phyloP scores from a whole-genome alignment of 2,113 vertebrate species.

The Chitala chitala region DNA sequence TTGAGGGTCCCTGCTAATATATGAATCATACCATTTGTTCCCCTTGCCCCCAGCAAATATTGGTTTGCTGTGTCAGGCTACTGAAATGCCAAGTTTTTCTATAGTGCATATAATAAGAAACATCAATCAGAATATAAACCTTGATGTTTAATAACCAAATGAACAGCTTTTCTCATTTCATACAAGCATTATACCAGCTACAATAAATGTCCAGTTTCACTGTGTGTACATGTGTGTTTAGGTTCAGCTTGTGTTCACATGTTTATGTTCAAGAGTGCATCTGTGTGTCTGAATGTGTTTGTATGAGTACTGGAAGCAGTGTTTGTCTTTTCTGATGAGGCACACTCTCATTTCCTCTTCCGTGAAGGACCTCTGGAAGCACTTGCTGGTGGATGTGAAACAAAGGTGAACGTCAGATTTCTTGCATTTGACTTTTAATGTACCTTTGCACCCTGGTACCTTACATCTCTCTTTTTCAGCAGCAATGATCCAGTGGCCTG shows the following conservation, averaged over 20 bases:
- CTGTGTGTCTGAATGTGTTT: neutral
- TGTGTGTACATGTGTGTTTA: neutral
- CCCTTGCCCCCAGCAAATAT: neutral
- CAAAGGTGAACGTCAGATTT: slow-evolving; percentile 21
- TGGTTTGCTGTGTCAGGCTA: slow-evolving; percentile 18
- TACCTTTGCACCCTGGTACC: slow-evolving; percentile 9
- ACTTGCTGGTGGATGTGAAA: slow-evolving; percentile 16
- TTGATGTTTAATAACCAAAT: neutral
- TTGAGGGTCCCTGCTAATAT: slow-evolving; percentile 21
- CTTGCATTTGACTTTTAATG: slow-evolving; percentile 2
- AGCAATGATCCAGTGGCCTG: neutral
- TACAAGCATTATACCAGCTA: neutral
- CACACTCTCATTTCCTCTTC: slow-evolving; percentile 8
- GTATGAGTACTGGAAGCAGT: neutral
- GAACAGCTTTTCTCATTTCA: neutral
- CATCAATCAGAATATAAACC: neutral
- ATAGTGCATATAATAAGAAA: slow-evolving; percentile 11
- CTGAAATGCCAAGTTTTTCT: slow-evolving; percentile 14
- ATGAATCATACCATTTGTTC: slow-evolving; percentile 15
- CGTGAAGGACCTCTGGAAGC: slow-evolving; percentile 4
- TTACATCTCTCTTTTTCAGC: neutral
- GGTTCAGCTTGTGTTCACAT: neutral
- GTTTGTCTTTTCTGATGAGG: neutral
- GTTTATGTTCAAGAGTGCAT: neutral
- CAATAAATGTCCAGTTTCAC: neutral